Percentiles rank a stretch among this genome's conserved stretches.
Conservation (phyloP, 2,113 vertebrate genomes). For the Saccopteryx leptura region DNA sequence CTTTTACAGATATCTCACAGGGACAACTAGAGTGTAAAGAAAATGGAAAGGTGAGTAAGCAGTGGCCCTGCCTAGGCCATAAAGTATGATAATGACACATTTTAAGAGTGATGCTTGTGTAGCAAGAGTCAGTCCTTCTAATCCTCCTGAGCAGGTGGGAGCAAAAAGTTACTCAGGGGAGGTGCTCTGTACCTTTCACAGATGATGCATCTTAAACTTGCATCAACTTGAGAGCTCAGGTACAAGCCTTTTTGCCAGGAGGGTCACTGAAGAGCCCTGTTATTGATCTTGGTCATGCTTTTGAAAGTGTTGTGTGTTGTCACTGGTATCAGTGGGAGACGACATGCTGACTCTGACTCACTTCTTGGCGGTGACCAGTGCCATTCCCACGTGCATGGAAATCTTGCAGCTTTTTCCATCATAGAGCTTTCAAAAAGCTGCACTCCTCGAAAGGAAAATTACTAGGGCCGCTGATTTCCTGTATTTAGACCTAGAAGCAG, state of each 20-base stretch:
- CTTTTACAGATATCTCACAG: neutral
- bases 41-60: constrained; percentile 44
- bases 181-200: constrained; percentile 90
- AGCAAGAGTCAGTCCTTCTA: constrained; percentile 77
- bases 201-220: constrained; percentile 95
- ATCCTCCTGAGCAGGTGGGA: constrained; percentile 82
- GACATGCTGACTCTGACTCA: constrained; percentile 70
- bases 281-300: constrained; percentile 82
- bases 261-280: constrained; percentile 82
- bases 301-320: constrained; percentile 64
- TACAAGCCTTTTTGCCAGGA: constrained; percentile 89
- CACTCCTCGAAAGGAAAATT: constrained; percentile 33
- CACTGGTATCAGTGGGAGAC: constrained; percentile 49
- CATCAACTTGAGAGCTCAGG: constrained; percentile 87
- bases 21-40: neutral
- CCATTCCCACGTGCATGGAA: constrained; percentile 81
- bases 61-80: constrained; percentile 65
- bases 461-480: constrained; percentile 19
- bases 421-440: constrained; percentile 27
- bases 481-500: neutral
- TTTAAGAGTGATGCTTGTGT: constrained; percentile 68
- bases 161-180: constrained; percentile 88
- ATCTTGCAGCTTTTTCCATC: constrained; percentile 77
- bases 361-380: constrained; percentile 71
- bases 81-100: constrained; percentile 80